Conservation (phyloP, 1,140 invertebrate species). For the Lepidotrigona ventralis region DNA sequence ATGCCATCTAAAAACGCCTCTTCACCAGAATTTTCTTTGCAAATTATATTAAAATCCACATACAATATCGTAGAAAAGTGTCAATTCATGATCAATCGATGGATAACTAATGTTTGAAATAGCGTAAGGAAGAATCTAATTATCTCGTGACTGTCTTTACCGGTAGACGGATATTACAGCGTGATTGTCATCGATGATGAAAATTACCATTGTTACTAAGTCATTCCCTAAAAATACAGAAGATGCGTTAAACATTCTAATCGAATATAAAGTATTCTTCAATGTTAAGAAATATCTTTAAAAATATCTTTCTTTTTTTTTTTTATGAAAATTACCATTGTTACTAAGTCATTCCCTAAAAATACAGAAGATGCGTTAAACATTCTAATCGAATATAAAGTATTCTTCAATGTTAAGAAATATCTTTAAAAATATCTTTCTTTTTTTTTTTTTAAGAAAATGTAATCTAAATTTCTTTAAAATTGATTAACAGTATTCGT, state of each 20-base stretch:
- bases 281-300: not conserved
- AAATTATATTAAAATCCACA: not conserved
- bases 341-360: not conserved
- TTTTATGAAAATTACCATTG: not conserved
- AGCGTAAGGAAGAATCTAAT: not conserved
- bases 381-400: not conserved
- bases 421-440: not conserved
- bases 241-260: not conserved
- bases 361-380: not conserved
- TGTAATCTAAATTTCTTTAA: not conserved
- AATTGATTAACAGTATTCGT: not conserved
- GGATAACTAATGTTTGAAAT: not conserved
- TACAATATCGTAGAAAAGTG: not conserved
- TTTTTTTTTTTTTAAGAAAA: not conserved
- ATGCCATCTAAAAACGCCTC: not conserved
- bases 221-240: not conserved
- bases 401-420: not conserved
- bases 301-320: too few relatives aligned
- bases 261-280: not conserved
- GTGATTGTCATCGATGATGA: not conserved
- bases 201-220: not conserved
- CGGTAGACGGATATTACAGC: slow-evolving; percentile 35
- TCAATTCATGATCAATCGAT: not conserved
- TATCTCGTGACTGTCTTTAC: slow-evolving; percentile 2
- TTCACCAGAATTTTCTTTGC: not conserved